Evolutionary conservation across 2,797 vertebrate genomes (phyloP).

Genomic region (Erpetoichthys calabaricus): DNA sequence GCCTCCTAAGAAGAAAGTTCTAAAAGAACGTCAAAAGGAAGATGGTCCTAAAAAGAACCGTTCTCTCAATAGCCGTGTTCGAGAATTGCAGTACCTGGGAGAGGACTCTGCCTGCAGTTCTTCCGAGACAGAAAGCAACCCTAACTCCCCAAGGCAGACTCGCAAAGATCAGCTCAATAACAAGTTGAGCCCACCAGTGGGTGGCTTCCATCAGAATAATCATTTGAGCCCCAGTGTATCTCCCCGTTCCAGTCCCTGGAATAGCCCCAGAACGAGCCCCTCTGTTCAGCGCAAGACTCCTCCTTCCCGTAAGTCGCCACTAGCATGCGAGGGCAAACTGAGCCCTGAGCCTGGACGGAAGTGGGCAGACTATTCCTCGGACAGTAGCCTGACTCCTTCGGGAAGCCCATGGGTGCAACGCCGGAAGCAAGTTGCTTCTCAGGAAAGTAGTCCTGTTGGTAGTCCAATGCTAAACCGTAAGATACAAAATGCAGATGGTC

Average conservation of each 20-base stretch:
- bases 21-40: slow-evolving; percentile 60
- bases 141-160: slow-evolving; percentile 67
- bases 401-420: slow-evolving; percentile 92
- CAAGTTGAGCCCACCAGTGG: slow-evolving; percentile 67
- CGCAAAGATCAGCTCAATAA: slow-evolving; percentile 53
- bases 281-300: slow-evolving; percentile 63
- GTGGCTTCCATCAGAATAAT: slow-evolving; percentile 54
- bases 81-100: slow-evolving; percentile 78
- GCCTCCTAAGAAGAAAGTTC: slow-evolving; percentile 85
- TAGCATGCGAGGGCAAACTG: slow-evolving; percentile 59
- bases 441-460: slow-evolving; percentile 73
- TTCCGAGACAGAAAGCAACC: slow-evolving; percentile 85
- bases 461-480: slow-evolving; percentile 74
- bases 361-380: slow-evolving; percentile 83
- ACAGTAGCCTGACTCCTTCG: slow-evolving; percentile 83
- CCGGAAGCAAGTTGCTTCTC: slow-evolving; percentile 69
- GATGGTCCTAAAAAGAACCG: slow-evolving; percentile 56
- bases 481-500: slow-evolving; percentile 73
- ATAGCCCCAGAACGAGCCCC: slow-evolving; percentile 54
- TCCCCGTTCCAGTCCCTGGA: slow-evolving; percentile 86
- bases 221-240: slow-evolving; percentile 82
- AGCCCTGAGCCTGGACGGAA: slow-evolving; percentile 59
- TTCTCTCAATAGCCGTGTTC: slow-evolving; percentile 79
- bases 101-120: slow-evolving; percentile 92
- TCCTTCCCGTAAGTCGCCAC: slow-evolving; percentile 59